Evolutionary conservation across 1,140 invertebrate species (phyloP).

Genomic region (Proales similis): DNA sequence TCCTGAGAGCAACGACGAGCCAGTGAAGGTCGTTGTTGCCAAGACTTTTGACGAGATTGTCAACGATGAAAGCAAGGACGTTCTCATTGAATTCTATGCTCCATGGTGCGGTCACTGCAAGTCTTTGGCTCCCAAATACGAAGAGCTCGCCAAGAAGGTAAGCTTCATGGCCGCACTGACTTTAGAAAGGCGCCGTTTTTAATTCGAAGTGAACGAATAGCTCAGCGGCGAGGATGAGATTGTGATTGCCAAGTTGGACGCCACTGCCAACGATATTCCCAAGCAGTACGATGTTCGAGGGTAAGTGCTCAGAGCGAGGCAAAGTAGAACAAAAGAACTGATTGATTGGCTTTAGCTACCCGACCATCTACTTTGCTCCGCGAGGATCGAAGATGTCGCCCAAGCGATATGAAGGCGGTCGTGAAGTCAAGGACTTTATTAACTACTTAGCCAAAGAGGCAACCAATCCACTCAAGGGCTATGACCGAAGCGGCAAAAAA

Average conservation of each 20-base stretch:
- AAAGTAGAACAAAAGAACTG: neutral
- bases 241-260: constrained; percentile 92
- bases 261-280: constrained; percentile 95
- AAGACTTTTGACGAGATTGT: constrained; percentile 95
- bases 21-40: constrained; percentile 81
- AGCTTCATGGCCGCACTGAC: constrained; percentile 39
- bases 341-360: constrained; percentile 60
- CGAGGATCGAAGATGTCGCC: constrained; percentile 73
- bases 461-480: constrained; percentile 77
- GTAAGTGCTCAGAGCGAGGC: constrained; percentile 52
- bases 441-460: constrained; percentile 90
- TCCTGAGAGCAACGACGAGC: constrained; percentile 72
- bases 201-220: neutral
- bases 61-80: constrained; percentile 80
- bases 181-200: neutral
- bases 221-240: constrained; percentile 71
- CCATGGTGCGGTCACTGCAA: constrained; percentile 98
- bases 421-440: constrained; percentile 86
- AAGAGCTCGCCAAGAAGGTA: constrained; percentile 84
- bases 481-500: constrained; percentile 74
- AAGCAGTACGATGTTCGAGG: constrained; percentile 78
- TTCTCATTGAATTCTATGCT: constrained; percentile 92
- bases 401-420: constrained; percentile 85
- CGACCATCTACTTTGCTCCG: constrained; percentile 89
- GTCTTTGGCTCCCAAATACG: constrained; percentile 81